Percentiles rank a stretch among this genome's conserved stretches.
Conservation (phyloP, 2,113 vertebrate species). For the Percina caprodes region DNA sequence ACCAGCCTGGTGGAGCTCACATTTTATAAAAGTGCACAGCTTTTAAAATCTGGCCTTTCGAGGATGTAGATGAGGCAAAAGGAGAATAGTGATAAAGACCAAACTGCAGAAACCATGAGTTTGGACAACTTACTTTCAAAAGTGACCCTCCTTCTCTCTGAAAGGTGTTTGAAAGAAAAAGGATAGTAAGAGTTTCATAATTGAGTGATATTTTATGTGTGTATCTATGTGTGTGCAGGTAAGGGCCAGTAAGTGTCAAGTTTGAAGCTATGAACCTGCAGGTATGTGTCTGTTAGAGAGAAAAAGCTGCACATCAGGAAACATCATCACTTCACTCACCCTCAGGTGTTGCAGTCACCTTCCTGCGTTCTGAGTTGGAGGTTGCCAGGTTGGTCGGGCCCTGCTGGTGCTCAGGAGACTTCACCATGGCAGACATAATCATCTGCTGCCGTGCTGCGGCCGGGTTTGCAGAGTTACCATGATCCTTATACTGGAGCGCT, state of each 20-base stretch:
- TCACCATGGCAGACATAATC: slow-evolving; percentile 95
- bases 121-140: slow-evolving; percentile 85
- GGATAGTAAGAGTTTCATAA: slow-evolving; percentile 64
- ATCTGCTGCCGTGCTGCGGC: slow-evolving; percentile 94
- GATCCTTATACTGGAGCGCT: slow-evolving; percentile 96
- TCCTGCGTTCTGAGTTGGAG: slow-evolving; percentile 93
- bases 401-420: slow-evolving; percentile 97
- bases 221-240: slow-evolving; percentile 28
- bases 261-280: slow-evolving; percentile 7
- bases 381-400: slow-evolving; percentile 89
- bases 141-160: slow-evolving; percentile 86
- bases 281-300: slow-evolving; percentile 6
- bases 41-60: slow-evolving; percentile 80
- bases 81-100: slow-evolving; percentile 57
- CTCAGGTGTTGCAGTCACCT: slow-evolving; percentile 93
- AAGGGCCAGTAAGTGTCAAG: slow-evolving; percentile 6
- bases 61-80: slow-evolving; percentile 65
- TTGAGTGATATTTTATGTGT: slow-evolving; percentile 20
- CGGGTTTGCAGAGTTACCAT: slow-evolving; percentile 87
- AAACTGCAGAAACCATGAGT: slow-evolving; percentile 64
- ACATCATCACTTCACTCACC: slow-evolving; percentile 81
- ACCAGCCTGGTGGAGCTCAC: slow-evolving; percentile 37
- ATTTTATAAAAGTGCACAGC: slow-evolving; percentile 76
- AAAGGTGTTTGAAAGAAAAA: slow-evolving; percentile 78
- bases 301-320: neutral